A percentile compares a stretch with the other conserved stretches of the same genome.
Conservation (phyloP, 53 echinoderm and acorn worm species). For the Stichopus horrens region DNA sequence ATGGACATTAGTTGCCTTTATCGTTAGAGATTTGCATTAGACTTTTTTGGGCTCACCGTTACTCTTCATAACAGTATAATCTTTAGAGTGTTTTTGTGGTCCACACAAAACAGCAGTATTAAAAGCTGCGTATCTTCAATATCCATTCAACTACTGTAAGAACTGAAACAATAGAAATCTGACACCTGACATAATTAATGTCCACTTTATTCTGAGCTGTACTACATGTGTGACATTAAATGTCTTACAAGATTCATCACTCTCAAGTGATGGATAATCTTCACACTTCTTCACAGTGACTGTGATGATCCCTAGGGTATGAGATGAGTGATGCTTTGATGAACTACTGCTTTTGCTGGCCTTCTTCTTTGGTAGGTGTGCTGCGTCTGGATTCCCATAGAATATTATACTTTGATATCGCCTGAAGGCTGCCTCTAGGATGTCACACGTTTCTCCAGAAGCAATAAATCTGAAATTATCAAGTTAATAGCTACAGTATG, state of each 20-base stretch:
- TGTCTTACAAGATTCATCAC: slow-evolving; percentile 35
- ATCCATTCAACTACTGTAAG: too few relatives aligned
- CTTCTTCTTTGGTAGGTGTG: background rate
- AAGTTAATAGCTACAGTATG: background rate
- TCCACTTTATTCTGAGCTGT: too few relatives aligned
- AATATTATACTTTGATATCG: slow-evolving; percentile 80
- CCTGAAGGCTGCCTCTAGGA: slow-evolving; percentile 73
- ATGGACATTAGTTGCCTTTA: too few relatives aligned
- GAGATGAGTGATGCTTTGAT: background rate
- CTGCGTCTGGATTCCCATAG: slow-evolving; percentile 38
- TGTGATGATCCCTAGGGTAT: background rate
- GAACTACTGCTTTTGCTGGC: background rate
- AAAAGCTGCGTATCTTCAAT: too few relatives aligned
- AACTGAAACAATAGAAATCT: too few relatives aligned
- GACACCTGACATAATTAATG: too few relatives aligned
- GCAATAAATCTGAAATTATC: slow-evolving; percentile 43
- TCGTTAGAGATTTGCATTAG: too few relatives aligned
- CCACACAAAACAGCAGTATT: too few relatives aligned
- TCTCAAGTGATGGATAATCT: slow-evolving; percentile 26
- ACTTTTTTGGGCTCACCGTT: too few relatives aligned
- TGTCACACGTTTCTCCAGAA: slow-evolving; percentile 50
- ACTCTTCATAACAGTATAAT: too few relatives aligned
- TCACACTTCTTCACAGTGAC: slow-evolving; percentile 39
- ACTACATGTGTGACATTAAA: background rate
- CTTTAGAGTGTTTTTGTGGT: too few relatives aligned